Evolutionary conservation across 1,140 invertebrate genomes (phyloP).

Genomic region (Stegodyphus mimosarum): DNA sequence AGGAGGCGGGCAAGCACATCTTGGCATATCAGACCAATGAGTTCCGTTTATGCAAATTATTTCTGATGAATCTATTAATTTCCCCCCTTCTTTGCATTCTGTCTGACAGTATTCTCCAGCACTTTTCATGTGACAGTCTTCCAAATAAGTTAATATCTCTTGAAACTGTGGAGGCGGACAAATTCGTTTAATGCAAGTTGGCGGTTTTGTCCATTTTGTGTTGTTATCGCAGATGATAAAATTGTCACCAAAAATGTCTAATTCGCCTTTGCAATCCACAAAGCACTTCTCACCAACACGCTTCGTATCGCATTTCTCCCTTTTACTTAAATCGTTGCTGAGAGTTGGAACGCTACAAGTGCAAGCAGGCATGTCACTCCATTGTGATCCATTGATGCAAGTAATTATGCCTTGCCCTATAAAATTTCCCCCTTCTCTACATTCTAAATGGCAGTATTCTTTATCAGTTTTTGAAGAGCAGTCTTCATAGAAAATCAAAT

Average conservation of each 20-base stretch:
- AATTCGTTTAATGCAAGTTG: background rate
- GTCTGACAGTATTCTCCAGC: background rate
- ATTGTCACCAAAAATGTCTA: background rate
- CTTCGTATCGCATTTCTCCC: background rate
- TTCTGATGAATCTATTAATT: background rate
- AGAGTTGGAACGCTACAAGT: background rate
- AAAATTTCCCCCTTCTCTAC: constrained; percentile 1
- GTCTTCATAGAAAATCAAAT: background rate
- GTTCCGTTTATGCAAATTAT: background rate
- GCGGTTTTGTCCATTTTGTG: background rate
- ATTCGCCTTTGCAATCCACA: background rate
- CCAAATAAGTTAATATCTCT: background rate
- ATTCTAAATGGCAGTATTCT: background rate
- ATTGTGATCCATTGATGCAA: background rate
- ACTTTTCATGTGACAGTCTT: background rate
- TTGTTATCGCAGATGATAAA: background rate
- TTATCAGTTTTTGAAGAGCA: background rate
- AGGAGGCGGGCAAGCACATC: background rate
- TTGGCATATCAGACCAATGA: background rate
- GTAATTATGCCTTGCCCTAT: background rate
- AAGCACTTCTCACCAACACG: background rate
- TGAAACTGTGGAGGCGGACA: background rate
- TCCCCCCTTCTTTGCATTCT: background rate
- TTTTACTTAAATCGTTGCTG: background rate
- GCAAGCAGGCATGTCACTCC: background rate